A percentile compares a stretch with the other conserved stretches of the same genome.
phyloP scores from a whole-genome alignment of 2,797 vertebrate species.

The Carapus acus region DNA sequence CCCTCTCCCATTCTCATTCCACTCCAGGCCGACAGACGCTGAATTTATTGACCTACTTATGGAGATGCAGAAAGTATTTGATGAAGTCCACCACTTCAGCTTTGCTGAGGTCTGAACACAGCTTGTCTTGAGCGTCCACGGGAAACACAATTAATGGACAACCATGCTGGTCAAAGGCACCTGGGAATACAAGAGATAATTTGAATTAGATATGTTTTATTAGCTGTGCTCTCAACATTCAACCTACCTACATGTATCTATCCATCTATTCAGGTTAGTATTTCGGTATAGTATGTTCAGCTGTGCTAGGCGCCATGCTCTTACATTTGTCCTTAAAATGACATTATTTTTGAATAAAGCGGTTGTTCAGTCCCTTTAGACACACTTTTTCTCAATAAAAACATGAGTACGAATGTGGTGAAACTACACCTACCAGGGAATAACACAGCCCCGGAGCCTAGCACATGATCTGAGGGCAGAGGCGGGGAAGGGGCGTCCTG shows the following conservation, averaged over 20 bases:
- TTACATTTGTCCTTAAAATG: too few species aligned
- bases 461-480: constrained; percentile 67
- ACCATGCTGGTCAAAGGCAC: constrained; percentile 72
- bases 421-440: constrained; percentile 65
- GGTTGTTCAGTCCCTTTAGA: background rate
- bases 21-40: background rate
- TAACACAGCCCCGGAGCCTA: constrained; percentile 65
- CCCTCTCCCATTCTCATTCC: background rate
- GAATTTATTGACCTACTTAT: constrained; percentile 58
- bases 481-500: constrained; percentile 32
- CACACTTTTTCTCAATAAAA: background rate
- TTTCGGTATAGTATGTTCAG: too few species aligned
- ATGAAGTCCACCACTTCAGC: constrained; percentile 71
- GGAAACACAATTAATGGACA: constrained; percentile 72
- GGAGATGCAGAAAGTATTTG: constrained; percentile 64
- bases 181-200: constrained; percentile 40
- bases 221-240: too few species aligned
- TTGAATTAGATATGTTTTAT: too few species aligned
- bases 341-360: too few species aligned
- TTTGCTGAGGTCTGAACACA: constrained; percentile 56
- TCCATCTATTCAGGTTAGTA: too few species aligned
- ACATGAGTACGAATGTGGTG: background rate
- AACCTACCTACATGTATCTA: background rate
- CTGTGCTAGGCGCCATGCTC: too few species aligned
- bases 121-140: constrained; percentile 51